Conservation (phyloP, 2,888 invertebrate genomes). For the Chrysomela aeneicollis region DNA sequence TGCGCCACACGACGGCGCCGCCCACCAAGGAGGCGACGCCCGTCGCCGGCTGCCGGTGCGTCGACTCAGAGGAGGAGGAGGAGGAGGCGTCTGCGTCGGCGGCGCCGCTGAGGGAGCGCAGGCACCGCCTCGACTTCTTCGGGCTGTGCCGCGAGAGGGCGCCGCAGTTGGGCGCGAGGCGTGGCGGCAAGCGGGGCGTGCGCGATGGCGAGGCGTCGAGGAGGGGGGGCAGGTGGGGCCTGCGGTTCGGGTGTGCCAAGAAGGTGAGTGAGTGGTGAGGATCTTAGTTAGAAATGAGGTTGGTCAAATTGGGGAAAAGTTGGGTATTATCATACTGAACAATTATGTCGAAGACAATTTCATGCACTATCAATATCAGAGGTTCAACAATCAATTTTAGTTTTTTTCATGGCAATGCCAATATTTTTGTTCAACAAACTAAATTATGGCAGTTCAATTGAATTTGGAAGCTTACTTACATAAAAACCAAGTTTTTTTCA, state of each 20-base stretch:
- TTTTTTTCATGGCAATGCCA: too few species aligned
- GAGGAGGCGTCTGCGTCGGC: too few species aligned
- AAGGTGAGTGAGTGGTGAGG: slow-evolving; percentile 25
- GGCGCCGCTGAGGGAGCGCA: slow-evolving; percentile 49
- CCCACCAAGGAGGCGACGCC: slow-evolving; percentile 20
- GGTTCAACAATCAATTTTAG: too few species aligned
- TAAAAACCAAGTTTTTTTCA: too few species aligned
- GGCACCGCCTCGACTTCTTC: slow-evolving; percentile 54
- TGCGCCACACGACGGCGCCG: slow-evolving; percentile 36
- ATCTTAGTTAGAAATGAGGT: too few species aligned
- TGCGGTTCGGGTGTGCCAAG: slow-evolving; percentile 57
- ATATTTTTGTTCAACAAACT: too few species aligned
- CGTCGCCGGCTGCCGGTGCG: slow-evolving; percentile 50
- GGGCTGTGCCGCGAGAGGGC: slow-evolving; percentile 55
- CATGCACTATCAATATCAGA: too few species aligned
- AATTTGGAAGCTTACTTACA: too few species aligned
- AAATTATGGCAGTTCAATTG: too few species aligned
- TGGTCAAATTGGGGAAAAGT: too few species aligned
- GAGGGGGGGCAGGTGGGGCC: slow-evolving; percentile 58
- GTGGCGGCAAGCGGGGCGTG: slow-evolving; percentile 30
- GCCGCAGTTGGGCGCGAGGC: slow-evolving; percentile 49
- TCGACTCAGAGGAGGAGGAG: slow-evolving; percentile 49
- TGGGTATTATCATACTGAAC: too few species aligned
- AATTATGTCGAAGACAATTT: too few species aligned
- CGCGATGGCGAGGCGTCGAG: slow-evolving; percentile 43